Evolutionary conservation across 2,797 vertebrate species (phyloP), one percentile per base, ranked within the genome.

Genomic region (Australoheros facetus): DNA sequence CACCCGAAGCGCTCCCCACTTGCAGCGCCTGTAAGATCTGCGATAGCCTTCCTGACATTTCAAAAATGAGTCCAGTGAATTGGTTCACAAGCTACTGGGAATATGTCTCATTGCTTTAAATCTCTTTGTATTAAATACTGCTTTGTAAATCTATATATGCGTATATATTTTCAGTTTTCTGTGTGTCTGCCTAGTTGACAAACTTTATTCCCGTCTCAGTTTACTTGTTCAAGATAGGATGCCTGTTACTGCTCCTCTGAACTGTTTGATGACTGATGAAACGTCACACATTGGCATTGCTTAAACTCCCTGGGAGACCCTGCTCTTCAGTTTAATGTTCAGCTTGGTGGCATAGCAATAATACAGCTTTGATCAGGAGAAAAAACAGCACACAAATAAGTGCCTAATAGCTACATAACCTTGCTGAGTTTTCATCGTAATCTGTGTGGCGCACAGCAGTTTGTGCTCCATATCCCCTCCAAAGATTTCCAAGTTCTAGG

Each of bases 41-140:
- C 26, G 83, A 89, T 85, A 80, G 84, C 57, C 78, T 53, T 57
- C 54, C 80, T 92, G 92, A 92, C 88, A 91, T 93, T 89, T 92
- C 72, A 74, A 77, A 91, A 87, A 88, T 75, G 87, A 90, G 77
- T 39, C 42, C 79, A 74, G 78, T 82, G 82, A 75, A 78, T 80
- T 34, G 42, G 75, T 23, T 77, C 81, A 62, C 81, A 84, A 56
- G 73, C 79, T 94, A 94, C 94, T 94, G 91, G 89, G 83, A 90
- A 90, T 87, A 89, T 82, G 78, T 92, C 81, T 82, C 71, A 71
- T 54, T 73, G 39, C 62, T 78, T 77, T 83, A 56, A 56, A 72
- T 80, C 26, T 71, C 21, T 75, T 54, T 62, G 62, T 73, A 73
- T 75, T 71, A 76, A 80, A 75, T 59, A 14, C 17, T 23, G 12